A percentile compares a stretch with the other conserved stretches of the same genome.
Evolutionary conservation across 2,113 vertebrate species (phyloP).

Genomic region (Lophotis ruficrista): DNA sequence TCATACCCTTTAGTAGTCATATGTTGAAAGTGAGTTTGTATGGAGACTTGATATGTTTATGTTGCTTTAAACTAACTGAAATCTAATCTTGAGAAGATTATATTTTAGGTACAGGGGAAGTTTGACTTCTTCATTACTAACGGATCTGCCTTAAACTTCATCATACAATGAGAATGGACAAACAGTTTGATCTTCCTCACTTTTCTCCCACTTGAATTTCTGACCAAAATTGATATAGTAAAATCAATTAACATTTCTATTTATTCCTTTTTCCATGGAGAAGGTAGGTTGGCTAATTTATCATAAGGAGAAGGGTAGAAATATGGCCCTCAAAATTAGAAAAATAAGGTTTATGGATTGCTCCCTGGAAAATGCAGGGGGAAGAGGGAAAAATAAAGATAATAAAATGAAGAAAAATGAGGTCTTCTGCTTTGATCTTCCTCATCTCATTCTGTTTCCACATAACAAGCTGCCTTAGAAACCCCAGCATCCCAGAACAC

Average conservation of each 20-base stretch:
- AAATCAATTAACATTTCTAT: not conserved
- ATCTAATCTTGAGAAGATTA: not conserved
- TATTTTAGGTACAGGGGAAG: not conserved
- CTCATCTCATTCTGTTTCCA: not conserved
- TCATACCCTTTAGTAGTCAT: constrained; percentile 2
- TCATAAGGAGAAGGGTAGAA: not conserved
- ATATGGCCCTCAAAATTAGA: not conserved
- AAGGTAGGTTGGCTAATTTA: not conserved
- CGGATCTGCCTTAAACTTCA: not conserved
- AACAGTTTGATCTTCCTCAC: not conserved
- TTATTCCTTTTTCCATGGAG: not conserved
- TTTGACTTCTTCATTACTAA: not conserved
- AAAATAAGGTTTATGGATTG: not conserved
- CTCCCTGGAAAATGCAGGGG: not conserved
- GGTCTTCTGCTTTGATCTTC: not conserved
- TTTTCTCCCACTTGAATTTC: not conserved
- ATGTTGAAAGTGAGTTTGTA: not conserved
- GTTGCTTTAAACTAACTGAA: not conserved
- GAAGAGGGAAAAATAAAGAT: not conserved
- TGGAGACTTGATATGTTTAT: not conserved
- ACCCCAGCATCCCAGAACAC: not conserved
- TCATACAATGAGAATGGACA: not conserved
- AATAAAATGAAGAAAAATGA: not conserved
- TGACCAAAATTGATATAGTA: not conserved
- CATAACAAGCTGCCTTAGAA: not conserved